These are phyloP conservation scores for Drosophila longiperda DNA, from an alignment of 2,888 invertebrate species.

Conservation along the genomic window DNA sequence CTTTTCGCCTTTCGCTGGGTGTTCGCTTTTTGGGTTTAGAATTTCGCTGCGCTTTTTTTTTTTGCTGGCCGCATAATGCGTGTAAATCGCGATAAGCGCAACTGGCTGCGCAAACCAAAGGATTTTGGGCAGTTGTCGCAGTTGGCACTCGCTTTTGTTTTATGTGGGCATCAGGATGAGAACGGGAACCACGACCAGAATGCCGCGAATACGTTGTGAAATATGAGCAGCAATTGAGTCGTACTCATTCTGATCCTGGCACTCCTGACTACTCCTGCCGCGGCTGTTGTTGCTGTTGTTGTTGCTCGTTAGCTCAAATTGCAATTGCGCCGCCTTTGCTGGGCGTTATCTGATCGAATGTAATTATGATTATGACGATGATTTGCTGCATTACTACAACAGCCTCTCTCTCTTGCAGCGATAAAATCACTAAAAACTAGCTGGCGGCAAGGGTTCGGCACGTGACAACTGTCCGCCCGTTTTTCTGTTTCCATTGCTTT, in stretches of 20 bases:
- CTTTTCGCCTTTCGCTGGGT: constrained; percentile 28
- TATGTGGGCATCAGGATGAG: constrained; percentile 59
- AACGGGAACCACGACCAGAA: constrained; percentile 22
- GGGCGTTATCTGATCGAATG: constrained; percentile 77
- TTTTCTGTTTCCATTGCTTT: constrained; percentile 38
- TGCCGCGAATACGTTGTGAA: constrained; percentile 49
- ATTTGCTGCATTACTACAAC: constrained; percentile 68
- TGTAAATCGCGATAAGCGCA: constrained; percentile 77
- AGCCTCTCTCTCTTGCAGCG: constrained; percentile 16
- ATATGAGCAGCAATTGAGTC: constrained; percentile 74
- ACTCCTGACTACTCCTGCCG: not conserved
- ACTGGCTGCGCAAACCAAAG: constrained; percentile 57
- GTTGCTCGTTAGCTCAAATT: constrained; percentile 74
- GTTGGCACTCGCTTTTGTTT: constrained; percentile 62
- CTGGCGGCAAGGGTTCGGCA: constrained; percentile 63
- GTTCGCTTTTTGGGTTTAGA: constrained; percentile 63
- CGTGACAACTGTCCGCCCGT: constrained; percentile 68
- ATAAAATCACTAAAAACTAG: constrained; percentile 56
- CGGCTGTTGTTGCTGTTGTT: constrained; percentile 12
- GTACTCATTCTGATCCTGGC: constrained; percentile 27
- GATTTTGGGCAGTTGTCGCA: constrained; percentile 59
- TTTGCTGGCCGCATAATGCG: constrained; percentile 68
- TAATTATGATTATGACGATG: constrained; percentile 81
- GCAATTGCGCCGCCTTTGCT: constrained; percentile 63
- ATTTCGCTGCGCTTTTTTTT: constrained; percentile 78